phyloP scores from a whole-genome alignment of 2,888 invertebrate species.

The Crioceris asparagi region DNA sequence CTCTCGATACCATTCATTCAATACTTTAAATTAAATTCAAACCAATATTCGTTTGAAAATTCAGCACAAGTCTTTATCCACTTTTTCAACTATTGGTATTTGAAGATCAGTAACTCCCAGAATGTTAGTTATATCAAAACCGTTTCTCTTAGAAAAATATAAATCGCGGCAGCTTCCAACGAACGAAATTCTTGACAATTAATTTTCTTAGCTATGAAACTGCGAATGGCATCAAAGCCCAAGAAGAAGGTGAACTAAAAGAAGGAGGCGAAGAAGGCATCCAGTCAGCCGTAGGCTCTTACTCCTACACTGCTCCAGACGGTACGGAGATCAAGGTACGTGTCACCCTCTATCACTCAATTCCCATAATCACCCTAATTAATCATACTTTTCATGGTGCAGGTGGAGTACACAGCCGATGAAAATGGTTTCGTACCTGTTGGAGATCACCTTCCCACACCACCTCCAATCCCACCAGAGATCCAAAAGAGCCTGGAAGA shows the following conservation, averaged over 20 bases:
- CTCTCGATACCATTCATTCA: no score
- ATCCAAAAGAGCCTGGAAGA: conserved; percentile 48
- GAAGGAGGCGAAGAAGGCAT: conserved; percentile 47
- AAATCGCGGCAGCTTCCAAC: conserved; percentile 49
- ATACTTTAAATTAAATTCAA: no score
- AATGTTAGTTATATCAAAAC: no score
- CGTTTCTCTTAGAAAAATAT: no score
- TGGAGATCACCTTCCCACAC: conserved; percentile 47
- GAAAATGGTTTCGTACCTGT: conserved; percentile 54
- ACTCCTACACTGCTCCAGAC: conserved; percentile 54
- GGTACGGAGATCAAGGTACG: conserved; percentile 42
- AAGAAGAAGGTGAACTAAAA: conserved; percentile 51
- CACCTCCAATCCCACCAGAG: conserved; percentile 55
- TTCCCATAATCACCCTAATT: conserved; percentile 37
- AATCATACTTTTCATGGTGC: conserved; percentile 44
- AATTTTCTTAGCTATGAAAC: conserved; percentile 47
- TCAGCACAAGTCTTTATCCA: no score
- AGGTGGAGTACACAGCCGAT: conserved; percentile 52
- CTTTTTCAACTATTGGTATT: no score
- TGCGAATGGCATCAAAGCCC: conserved; percentile 51
- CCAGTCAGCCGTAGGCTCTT: conserved; percentile 47
- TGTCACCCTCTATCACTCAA: no score
- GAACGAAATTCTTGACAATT: conserved; percentile 29
- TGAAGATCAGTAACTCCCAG: no score
- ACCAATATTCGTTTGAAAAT: no score